Percentiles rank a stretch among this genome's conserved stretches.
These are phyloP conservation scores for Ceryle rudis DNA, from an alignment of 2,797 vertebrate genomes.

Conservation along the genomic window DNA sequence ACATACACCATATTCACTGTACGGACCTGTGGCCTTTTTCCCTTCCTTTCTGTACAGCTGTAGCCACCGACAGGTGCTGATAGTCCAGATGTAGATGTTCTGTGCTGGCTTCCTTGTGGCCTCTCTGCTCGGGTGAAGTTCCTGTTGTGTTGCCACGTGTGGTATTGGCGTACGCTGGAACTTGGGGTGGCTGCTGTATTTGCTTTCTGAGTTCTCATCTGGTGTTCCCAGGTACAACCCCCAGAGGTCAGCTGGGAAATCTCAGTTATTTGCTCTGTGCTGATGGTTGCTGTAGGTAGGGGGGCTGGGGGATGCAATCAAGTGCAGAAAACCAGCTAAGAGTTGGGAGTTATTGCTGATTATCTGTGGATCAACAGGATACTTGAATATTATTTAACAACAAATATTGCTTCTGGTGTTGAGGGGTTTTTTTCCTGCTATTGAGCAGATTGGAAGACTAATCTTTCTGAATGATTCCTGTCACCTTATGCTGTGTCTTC, in stretches of 20 bases:
- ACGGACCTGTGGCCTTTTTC: slow-evolving; percentile 41
- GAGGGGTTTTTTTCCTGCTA: neutral
- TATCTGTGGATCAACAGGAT: neutral
- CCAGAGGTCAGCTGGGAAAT: neutral
- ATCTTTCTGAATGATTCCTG: neutral
- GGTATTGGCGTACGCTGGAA: neutral
- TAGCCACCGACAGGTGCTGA: neutral
- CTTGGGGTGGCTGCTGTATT: neutral
- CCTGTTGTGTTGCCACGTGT: neutral
- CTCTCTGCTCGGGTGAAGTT: neutral
- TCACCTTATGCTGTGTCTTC: neutral
- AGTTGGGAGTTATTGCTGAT: neutral
- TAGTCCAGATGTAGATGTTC: neutral
- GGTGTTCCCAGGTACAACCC: neutral
- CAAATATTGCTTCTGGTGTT: neutral
- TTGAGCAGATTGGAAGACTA: neutral
- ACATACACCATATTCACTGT: slow-evolving; percentile 86
- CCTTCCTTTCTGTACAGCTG: neutral
- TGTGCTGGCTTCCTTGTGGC: neutral
- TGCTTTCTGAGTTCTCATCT: neutral
- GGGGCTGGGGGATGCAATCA: neutral
- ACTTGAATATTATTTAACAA: neutral
- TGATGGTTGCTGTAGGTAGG: neutral
- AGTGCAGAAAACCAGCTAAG: neutral
- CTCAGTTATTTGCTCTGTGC: neutral